These are phyloP conservation scores for Eclectus roratus DNA, from an alignment of 2,113 vertebrate genomes.

Conservation along the genomic window DNA sequence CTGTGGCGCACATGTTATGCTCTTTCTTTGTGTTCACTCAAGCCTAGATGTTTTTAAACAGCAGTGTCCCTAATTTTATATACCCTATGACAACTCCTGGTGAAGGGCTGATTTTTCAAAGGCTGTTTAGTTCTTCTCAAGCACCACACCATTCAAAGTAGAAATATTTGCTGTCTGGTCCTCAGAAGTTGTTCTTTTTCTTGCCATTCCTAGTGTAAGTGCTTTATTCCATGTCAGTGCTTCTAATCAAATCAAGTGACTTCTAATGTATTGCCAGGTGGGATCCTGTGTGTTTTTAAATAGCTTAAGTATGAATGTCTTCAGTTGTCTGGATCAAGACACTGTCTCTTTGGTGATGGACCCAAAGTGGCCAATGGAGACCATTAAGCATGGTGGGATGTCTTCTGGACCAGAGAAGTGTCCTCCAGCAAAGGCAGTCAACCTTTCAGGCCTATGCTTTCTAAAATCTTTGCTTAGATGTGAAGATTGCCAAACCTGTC, in stretches of 20 bases:
- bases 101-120: neutral
- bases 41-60: neutral
- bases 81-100: neutral
- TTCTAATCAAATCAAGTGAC: neutral
- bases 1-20: neutral
- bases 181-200: neutral
- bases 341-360: accelerated
- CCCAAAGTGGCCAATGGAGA: neutral
- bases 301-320: neutral
- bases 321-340: neutral
- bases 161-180: neutral
- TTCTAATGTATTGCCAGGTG: neutral
- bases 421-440: neutral
- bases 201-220: neutral
- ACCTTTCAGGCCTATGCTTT: neutral
- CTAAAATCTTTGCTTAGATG: neutral
- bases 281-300: neutral
- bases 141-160: neutral
- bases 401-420: neutral
- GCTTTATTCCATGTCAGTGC: neutral
- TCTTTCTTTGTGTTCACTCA: neutral
- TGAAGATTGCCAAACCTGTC: neutral
- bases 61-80: neutral
- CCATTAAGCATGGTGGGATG: accelerated
- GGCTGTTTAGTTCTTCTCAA: neutral